phyloP scores from a whole-genome alignment of 2,888 invertebrate genomes.

The Volucella zonaria region DNA sequence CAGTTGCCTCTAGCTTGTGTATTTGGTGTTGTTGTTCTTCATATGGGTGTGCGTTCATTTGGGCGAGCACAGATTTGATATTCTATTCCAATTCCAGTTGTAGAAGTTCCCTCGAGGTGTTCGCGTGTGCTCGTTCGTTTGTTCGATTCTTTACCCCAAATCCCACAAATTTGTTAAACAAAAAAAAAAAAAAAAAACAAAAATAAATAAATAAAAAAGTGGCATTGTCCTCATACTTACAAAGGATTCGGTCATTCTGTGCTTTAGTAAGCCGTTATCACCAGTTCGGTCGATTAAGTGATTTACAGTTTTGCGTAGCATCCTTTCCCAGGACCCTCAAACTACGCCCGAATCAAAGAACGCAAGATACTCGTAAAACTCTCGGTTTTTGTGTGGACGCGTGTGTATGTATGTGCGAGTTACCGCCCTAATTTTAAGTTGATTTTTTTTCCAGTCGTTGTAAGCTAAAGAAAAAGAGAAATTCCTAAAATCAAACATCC shows the following conservation, averaged over 20 bases:
- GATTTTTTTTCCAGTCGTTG: conserved; percentile 22
- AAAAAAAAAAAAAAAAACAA: not conserved
- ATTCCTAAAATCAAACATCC: conserved; percentile 28
- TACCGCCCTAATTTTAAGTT: conserved; percentile 72
- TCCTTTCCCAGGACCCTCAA: conserved; percentile 31
- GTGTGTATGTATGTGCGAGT: conserved; percentile 55
- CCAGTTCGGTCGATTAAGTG: conserved; percentile 35
- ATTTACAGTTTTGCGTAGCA: conserved; percentile 42
- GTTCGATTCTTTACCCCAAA: conserved; percentile 38
- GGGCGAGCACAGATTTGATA: conserved; percentile 62
- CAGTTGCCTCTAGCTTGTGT: conserved; percentile 31
- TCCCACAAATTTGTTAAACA: conserved; percentile 17
- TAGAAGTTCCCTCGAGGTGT: conserved; percentile 66
- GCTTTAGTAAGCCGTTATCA: conserved; percentile 24
- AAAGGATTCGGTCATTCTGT: conserved; percentile 31
- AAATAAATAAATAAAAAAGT: conserved; percentile 3
- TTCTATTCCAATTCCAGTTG: conserved; percentile 69
- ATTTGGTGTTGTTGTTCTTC: conserved; percentile 4
- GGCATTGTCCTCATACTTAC: conserved; percentile 12
- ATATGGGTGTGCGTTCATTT: conserved; percentile 46
- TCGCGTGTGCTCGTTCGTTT: conserved; percentile 50
- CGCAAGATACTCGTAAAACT: conserved; percentile 38
- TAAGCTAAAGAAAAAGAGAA: conserved; percentile 13
- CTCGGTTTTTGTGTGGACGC: conserved; percentile 37
- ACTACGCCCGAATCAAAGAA: conserved; percentile 52